These are phyloP conservation scores for Saguinus midas DNA, from an alignment of 2,113 vertebrate genomes.

Conservation along the genomic window DNA sequence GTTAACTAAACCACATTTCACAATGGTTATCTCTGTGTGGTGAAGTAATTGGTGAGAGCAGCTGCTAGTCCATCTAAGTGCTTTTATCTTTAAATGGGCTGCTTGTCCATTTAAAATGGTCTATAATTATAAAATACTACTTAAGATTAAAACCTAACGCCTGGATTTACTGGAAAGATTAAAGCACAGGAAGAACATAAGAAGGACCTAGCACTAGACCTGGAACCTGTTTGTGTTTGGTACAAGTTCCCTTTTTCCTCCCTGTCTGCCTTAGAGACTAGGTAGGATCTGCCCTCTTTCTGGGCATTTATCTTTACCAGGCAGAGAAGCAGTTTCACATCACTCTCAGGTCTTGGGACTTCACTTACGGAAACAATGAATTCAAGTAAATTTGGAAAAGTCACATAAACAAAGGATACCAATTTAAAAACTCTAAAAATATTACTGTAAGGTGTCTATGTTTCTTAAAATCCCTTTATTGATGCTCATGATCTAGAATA, in stretches of 20 bases:
- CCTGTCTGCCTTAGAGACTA: background rate
- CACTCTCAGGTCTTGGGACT: background rate
- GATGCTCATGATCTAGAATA: background rate
- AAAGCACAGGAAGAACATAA: background rate
- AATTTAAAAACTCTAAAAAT: background rate
- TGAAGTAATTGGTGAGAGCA: background rate
- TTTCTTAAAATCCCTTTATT: background rate
- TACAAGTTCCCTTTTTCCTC: too few species aligned
- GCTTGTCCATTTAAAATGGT: background rate
- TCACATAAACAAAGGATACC: background rate
- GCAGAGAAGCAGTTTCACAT: background rate
- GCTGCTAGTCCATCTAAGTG: too few species aligned
- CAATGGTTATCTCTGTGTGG: too few species aligned
- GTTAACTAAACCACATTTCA: background rate
- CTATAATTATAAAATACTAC: background rate
- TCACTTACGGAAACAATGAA: background rate
- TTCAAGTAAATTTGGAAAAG: constrained; percentile 18
- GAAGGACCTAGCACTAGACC: background rate
- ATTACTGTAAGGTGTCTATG: background rate
- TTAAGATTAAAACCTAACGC: background rate
- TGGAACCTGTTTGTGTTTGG: too few species aligned
- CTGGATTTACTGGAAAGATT: background rate
- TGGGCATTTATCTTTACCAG: background rate
- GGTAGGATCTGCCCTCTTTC: accelerated
- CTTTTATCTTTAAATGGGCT: background rate